These are phyloP conservation scores for Caenorhabditis sp. DNA, from an alignment of 2,888 invertebrate genomes.

Conservation along the genomic window DNA sequence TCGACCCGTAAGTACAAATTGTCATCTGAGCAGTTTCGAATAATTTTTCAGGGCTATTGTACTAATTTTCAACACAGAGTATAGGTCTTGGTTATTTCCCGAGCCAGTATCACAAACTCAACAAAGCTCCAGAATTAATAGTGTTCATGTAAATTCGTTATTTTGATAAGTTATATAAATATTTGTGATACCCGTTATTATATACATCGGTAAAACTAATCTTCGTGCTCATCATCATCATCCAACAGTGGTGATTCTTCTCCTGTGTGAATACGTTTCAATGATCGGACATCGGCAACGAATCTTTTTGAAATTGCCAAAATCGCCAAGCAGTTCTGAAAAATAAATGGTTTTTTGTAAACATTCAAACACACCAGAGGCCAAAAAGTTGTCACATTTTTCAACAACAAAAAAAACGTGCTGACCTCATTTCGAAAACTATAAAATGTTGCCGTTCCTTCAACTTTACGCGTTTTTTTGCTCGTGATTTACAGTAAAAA, in stretches of 20 bases:
- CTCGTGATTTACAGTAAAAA: neutral
- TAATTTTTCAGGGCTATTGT: too few relatives aligned
- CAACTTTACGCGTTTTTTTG: too few relatives aligned
- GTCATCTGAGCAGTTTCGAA: neutral
- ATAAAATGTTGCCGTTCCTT: too few relatives aligned
- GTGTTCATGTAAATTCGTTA: too few relatives aligned
- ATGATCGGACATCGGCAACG: conserved; percentile 51
- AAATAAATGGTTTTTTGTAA: neutral
- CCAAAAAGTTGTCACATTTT: neutral
- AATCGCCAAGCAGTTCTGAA: conserved; percentile 62
- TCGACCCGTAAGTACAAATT: conserved; percentile 18
- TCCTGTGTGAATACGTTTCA: conserved; percentile 38
- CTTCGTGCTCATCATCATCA: conserved; percentile 22
- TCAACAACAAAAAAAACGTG: too few relatives aligned
- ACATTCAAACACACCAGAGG: neutral
- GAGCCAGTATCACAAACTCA: too few relatives aligned
- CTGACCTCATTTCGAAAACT: neutral
- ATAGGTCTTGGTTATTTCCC: too few relatives aligned
- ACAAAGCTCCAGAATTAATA: too few relatives aligned
- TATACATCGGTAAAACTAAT: neutral
- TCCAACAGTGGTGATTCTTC: conserved; percentile 53
- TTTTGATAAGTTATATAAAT: too few relatives aligned
- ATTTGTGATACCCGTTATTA: neutral
- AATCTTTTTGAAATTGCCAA: conserved; percentile 60
- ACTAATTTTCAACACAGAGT: too few relatives aligned